These are phyloP conservation scores for Nycticryphes semicollaris DNA, from an alignment of 2,113 vertebrate genomes.

Conservation along the genomic window DNA sequence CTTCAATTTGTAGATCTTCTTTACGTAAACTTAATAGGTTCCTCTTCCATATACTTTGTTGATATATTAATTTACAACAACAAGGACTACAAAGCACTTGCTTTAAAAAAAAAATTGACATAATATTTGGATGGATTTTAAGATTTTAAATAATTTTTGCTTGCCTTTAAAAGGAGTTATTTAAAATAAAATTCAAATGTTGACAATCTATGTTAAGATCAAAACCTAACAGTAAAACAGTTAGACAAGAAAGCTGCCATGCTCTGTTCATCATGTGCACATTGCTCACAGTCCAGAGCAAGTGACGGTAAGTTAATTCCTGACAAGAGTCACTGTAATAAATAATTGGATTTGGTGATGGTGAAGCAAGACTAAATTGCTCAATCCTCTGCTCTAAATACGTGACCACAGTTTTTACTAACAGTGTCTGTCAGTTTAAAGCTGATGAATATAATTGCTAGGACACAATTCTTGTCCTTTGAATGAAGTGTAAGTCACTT, in stretches of 20 bases:
- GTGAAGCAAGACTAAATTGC: conserved; percentile 27
- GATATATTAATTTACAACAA: not conserved
- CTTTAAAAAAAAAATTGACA: not conserved
- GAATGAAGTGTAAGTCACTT: not conserved
- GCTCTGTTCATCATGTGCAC: not conserved
- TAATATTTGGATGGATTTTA: not conserved
- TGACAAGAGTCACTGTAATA: not conserved
- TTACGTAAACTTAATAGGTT: not conserved
- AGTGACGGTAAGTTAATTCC: not conserved
- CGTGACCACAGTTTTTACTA: not conserved
- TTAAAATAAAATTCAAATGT: not conserved
- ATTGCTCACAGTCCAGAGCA: not conserved
- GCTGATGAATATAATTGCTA: not conserved
- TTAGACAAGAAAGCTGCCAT: not conserved
- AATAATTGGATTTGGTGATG: conserved; percentile 31
- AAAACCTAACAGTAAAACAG: not conserved
- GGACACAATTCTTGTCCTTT: not conserved
- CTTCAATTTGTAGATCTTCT: not conserved
- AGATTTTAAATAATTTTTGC: not conserved
- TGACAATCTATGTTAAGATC: not conserved
- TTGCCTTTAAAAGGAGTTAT: not conserved
- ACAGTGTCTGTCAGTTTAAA: not conserved
- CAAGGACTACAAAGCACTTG: not conserved
- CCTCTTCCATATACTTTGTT: not conserved
- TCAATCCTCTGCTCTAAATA: conserved; percentile 10